Conservation (phyloP, 2,113 vertebrate species). For the Platycercus adscitus region DNA sequence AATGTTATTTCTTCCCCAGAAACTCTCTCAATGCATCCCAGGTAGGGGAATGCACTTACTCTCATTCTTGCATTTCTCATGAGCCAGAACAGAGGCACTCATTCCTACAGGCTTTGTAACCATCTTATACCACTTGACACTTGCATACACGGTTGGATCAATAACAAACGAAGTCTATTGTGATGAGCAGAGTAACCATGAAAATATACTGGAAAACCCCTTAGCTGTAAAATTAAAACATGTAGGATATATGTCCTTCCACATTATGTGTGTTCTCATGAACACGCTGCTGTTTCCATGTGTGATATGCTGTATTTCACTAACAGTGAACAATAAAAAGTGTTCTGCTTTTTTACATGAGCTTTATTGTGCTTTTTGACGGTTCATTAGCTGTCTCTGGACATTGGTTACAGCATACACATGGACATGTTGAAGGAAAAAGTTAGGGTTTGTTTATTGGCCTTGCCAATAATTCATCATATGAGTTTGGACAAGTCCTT, state of each 20-base stretch:
- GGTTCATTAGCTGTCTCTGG: neutral
- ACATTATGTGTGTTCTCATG: neutral
- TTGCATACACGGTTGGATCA: neutral
- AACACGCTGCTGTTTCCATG: neutral
- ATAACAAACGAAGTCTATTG: neutral
- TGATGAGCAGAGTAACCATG: neutral
- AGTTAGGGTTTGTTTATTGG: neutral
- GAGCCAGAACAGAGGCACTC: neutral
- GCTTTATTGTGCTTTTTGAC: neutral
- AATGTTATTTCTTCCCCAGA: conserved; percentile 12
- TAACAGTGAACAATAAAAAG: conserved; percentile 70
- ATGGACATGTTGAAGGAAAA: neutral
- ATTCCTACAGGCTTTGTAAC: neutral
- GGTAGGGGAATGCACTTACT: neutral
- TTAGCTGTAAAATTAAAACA: conserved; percentile 6
- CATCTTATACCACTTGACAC: neutral
- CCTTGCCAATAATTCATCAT: neutral
- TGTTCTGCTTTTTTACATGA: conserved; percentile 24
- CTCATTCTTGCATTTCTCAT: neutral
- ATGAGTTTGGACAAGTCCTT: neutral
- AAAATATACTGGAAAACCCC: neutral
- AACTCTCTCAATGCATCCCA: neutral
- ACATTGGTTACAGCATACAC: neutral
- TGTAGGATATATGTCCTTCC: neutral
- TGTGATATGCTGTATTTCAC: conserved; percentile 33